Base-by-base conservation (phyloP, 2,888 invertebrate genomes). In the Ophioninae sp. region DNA sequence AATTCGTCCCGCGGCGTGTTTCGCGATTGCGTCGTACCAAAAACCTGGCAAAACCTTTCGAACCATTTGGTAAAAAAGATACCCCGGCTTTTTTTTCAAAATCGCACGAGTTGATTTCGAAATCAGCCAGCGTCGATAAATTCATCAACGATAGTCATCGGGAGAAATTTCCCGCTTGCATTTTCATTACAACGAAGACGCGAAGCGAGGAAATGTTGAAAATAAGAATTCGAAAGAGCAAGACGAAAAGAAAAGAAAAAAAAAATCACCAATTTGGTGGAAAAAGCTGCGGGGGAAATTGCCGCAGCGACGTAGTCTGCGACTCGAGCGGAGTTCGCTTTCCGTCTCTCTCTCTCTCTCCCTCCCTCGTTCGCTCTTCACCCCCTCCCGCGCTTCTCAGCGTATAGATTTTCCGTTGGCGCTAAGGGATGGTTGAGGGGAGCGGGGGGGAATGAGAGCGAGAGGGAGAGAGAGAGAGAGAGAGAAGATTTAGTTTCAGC, bases 321-420 rank as follows among this genome's bases (percentile, higher is more conserved):
- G 89, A 87, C 88, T 85, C 86, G 81, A 77, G 83, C 89, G 75
- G 74, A 65, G 75, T 70, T 70, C 72, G 50, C 13, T 13, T 13
- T 50, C 13, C 50, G 56, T 75, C 69, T 59, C 75, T 65, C 72
- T 67, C 59, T 72, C 69, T 64, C 59, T 70, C 67, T 83, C 85
- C 87, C 87, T 70, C 70, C 84, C 85, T 87, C 86, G 83, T 50
- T 74, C 65, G 10, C 68, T n/a, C 61, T 44, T 69, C 62, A 17
- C 21, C 78, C 56, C 57, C 41, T 80, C 65, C 79, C 77, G 59
- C 77, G 57, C 56, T 77, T 85, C 86, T 87, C 87, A 85, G 76
- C 85, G 88, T 90, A 90, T 89, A 89, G 89, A 90, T 90, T 91
- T 90, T 90, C 89, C 87, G 88, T 88, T 88, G 88, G 87, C 82